A percentile compares a stretch with the other conserved stretches of the same genome.
Evolutionary conservation across 2,888 invertebrate species (phyloP).

Genomic region (Caenorhabditis wallacei): DNA sequence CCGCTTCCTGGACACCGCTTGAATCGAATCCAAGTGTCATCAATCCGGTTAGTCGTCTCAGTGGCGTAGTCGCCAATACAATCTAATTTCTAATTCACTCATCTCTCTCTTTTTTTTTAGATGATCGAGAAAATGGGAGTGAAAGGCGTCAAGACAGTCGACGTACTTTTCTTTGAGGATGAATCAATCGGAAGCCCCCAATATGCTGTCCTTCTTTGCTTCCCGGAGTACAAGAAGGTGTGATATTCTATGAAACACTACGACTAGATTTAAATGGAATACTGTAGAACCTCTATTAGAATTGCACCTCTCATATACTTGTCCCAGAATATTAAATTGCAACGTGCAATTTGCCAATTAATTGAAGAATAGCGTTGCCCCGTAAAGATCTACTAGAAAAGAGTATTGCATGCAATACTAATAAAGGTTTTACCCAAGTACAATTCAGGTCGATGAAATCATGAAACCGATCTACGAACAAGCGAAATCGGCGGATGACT

Average conservation of each 20-base stretch:
- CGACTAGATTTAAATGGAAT: neutral
- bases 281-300: too few relatives aligned
- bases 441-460: constrained; percentile 71
- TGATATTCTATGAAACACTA: constrained; percentile 19
- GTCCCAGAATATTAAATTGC: too few relatives aligned
- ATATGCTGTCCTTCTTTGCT: constrained; percentile 89
- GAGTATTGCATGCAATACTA: too few relatives aligned
- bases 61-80: constrained; percentile 12
- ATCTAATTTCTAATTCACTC: constrained; percentile 24
- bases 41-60: constrained; percentile 66
- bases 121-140: constrained; percentile 80
- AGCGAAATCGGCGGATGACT: constrained; percentile 66
- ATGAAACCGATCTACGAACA: constrained; percentile 75
- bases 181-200: constrained; percentile 92
- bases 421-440: too few relatives aligned
- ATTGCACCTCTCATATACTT: too few relatives aligned
- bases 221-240: constrained; percentile 80
- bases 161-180: constrained; percentile 93
- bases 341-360: too few relatives aligned
- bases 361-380: too few relatives aligned
- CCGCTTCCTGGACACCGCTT: constrained; percentile 84
- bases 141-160: constrained; percentile 88
- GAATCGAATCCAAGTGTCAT: constrained; percentile 86
- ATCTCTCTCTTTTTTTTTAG: too few relatives aligned
- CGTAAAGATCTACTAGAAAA: too few relatives aligned